Conservation (phyloP, 2,113 vertebrate species). For the Synodontis membranacea region DNA sequence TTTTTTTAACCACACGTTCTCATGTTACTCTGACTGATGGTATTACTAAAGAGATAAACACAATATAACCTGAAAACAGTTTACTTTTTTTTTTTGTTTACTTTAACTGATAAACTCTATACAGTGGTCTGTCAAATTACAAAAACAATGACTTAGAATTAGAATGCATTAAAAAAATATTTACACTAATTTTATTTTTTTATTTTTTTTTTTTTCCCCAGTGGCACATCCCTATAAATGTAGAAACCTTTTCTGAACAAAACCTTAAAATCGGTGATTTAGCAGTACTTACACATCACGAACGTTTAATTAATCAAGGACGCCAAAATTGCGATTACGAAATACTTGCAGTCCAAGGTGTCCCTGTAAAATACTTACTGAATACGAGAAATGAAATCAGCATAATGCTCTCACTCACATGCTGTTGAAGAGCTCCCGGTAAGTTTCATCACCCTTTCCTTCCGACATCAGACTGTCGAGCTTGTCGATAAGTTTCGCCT, state of each 20-base stretch:
- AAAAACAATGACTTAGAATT: not conserved
- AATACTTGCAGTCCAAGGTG: not conserved
- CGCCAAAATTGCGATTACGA: no score
- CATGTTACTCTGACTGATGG: not conserved
- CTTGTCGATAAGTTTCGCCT: slow-evolving; percentile 97
- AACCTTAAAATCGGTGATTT: not conserved
- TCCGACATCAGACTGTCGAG: slow-evolving; percentile 98
- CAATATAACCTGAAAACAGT: not conserved
- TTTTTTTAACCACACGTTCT: not conserved
- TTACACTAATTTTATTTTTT: no score
- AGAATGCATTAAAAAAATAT: not conserved
- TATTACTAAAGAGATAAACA: not conserved
- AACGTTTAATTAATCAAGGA: not conserved
- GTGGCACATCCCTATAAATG: not conserved
- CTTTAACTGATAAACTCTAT: not conserved
- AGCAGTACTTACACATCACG: not conserved
- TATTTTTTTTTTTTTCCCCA: not conserved
- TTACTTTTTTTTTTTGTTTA: not conserved
- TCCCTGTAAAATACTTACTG: not conserved
- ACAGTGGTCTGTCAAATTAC: not conserved
- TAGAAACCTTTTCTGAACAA: not conserved
- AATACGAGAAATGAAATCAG: not conserved
- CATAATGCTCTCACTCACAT: slow-evolving; percentile 82
- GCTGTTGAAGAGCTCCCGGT: slow-evolving; percentile 98
- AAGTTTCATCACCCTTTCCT: slow-evolving; percentile 97